Percentiles rank a stretch among this genome's conserved stretches.
phyloP scores from a whole-genome alignment of 2,888 invertebrate species.

The Tachina grossa region DNA sequence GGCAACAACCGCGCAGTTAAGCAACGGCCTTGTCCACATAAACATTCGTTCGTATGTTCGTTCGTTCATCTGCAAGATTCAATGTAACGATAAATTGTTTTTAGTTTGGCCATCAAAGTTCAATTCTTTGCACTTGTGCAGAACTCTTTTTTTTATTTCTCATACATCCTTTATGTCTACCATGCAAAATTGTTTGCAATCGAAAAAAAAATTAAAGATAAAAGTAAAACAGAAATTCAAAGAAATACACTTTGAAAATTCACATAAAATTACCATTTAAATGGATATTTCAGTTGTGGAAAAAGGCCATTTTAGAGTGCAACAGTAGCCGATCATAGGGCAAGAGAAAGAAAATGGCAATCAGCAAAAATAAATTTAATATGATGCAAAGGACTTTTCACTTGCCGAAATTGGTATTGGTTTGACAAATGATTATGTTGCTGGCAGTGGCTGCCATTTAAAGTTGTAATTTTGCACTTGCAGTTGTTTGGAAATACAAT shows the following conservation, averaged over 20 bases:
- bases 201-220: neutral
- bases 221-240: neutral
- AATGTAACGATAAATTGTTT: constrained; percentile 56
- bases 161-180: neutral
- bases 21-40: neutral
- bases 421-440: neutral
- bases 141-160: constrained; percentile 13
- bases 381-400: no score
- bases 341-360: neutral
- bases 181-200: constrained; percentile 20
- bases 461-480: no score
- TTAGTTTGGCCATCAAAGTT: constrained; percentile 55
- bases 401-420: neutral
- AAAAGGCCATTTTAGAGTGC: neutral
- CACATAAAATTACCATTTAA: neutral
- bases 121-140: constrained; percentile 45
- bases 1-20: constrained; percentile 14
- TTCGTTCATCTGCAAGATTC: constrained; percentile 9
- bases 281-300: constrained; percentile 20
- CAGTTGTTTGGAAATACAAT: no score
- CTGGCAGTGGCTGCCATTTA: no score
- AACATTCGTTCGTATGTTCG: neutral
- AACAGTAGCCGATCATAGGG: neutral
- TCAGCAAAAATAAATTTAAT: no score
- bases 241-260: constrained; percentile 1